phyloP scores from a whole-genome alignment of 2,797 vertebrate species.

The Alexandromys oeconomus region DNA sequence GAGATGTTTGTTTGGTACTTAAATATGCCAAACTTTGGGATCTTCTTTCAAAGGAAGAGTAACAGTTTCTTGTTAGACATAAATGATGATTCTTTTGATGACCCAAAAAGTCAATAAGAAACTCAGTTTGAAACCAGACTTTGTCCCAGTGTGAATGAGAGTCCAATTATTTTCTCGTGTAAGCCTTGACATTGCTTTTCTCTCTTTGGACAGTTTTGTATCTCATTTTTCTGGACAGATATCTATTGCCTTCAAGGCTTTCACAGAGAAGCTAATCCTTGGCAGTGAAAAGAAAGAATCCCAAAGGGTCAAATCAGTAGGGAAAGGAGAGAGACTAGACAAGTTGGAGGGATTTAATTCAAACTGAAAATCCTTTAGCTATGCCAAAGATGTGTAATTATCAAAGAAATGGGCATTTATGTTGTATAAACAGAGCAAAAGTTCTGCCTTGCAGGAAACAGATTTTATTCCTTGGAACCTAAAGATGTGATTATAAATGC shows the following conservation, averaged over 20 bases:
- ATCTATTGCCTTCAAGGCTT: constrained; percentile 68
- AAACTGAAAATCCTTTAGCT: constrained; percentile 65
- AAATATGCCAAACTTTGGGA: constrained; percentile 63
- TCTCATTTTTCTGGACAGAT: constrained; percentile 72
- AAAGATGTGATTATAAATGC: constrained; percentile 17
- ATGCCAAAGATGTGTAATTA: constrained; percentile 62
- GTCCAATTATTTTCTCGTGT: constrained; percentile 72
- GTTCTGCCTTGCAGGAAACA: constrained; percentile 34
- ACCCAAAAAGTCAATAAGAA: constrained; percentile 61
- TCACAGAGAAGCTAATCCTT: constrained; percentile 74
- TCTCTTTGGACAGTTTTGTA: constrained; percentile 67
- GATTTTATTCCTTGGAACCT: constrained; percentile 26
- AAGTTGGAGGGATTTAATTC: constrained; percentile 64
- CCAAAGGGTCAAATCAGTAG: constrained; percentile 34
- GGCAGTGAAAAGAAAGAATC: constrained; percentile 69
- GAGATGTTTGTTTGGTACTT: constrained; percentile 67
- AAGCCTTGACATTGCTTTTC: constrained; percentile 49
- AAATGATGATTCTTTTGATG: constrained; percentile 63
- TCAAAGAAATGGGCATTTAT: constrained; percentile 65
- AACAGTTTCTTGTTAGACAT: constrained; percentile 58
- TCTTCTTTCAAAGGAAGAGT: constrained; percentile 65
- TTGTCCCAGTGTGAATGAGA: constrained; percentile 56
- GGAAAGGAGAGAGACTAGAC: background rate
- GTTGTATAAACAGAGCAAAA: constrained; percentile 54
- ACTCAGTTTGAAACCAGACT: constrained; percentile 57